Evolutionary conservation across 2,797 vertebrate genomes (phyloP).

Genomic region (Atherinosoma microstoma): DNA sequence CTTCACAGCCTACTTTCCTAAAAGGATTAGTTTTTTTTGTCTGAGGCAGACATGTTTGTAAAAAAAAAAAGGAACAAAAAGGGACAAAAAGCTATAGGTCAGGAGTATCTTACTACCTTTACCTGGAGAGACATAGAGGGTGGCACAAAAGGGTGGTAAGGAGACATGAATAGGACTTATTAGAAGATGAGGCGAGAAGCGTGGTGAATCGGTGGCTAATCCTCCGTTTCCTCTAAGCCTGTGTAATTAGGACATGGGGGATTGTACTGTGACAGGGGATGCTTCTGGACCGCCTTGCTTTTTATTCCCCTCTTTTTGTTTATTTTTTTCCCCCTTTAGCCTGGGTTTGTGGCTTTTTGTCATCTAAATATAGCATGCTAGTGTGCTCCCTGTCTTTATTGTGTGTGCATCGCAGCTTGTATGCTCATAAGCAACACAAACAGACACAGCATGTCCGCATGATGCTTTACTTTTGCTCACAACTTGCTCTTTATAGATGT

Average conservation of each 20-base stretch:
- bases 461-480: constrained; percentile 50
- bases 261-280: constrained; percentile 77
- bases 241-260: constrained; percentile 87
- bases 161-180: constrained; percentile 77
- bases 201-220: constrained; percentile 81
- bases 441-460: constrained; percentile 61
- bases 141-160: constrained; percentile 63
- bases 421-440: constrained; percentile 67
- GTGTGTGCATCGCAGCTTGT: constrained; percentile 50
- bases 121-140: constrained; percentile 66
- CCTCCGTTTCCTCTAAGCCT: constrained; percentile 82
- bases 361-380: constrained; percentile 68
- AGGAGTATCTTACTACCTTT: constrained; percentile 50
- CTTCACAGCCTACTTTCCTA: constrained; percentile 26
- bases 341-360: constrained; percentile 67
- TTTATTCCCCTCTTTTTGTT: constrained; percentile 51
- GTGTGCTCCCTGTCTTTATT: constrained; percentile 41
- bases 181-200: constrained; percentile 80
- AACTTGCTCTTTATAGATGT: constrained; percentile 54
- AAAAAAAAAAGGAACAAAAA: constrained; percentile 27
- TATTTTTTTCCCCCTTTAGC: constrained; percentile 67
- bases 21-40: constrained; percentile 27
- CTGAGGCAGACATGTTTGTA: constrained; percentile 19
- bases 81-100: constrained; percentile 46
- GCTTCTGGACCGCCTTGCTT: constrained; percentile 73